phyloP scores from a whole-genome alignment of 1,140 invertebrate species.

The Hydropsyche tenuis region DNA sequence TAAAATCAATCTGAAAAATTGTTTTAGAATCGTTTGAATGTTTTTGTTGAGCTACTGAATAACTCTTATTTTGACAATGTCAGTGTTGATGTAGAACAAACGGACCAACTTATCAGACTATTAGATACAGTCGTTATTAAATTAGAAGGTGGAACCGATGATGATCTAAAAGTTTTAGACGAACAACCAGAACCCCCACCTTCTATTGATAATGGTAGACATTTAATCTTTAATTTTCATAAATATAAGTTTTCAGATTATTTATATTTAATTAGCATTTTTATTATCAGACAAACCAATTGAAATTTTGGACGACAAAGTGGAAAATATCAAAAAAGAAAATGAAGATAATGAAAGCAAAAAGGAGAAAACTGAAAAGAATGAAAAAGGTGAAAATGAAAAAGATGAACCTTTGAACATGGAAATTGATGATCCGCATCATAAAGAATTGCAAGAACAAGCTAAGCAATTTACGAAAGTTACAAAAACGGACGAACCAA shows the following conservation, averaged over 20 bases:
- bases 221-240: too few relatives aligned
- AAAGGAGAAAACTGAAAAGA: slow-evolving; percentile 52
- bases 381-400: slow-evolving; percentile 56
- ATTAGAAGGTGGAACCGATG: slow-evolving; percentile 95
- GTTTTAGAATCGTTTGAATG: slow-evolving; percentile 82
- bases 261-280: background rate
- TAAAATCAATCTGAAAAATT: slow-evolving; percentile 39
- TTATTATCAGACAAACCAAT: slow-evolving; percentile 41
- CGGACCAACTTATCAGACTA: slow-evolving; percentile 84
- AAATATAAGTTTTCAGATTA: too few relatives aligned
- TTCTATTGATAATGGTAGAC: slow-evolving; percentile 51
- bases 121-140: slow-evolving; percentile 97
- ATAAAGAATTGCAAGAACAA: slow-evolving; percentile 59
- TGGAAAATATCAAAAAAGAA: slow-evolving; percentile 48
- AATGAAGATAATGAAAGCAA: slow-evolving; percentile 44
- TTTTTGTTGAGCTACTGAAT: slow-evolving; percentile 88
- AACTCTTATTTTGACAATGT: slow-evolving; percentile 77
- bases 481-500: slow-evolving; percentile 52
- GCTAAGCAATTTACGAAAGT: slow-evolving; percentile 59
- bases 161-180: slow-evolving; percentile 87
- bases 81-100: slow-evolving; percentile 86
- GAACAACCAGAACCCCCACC: slow-evolving; percentile 60
- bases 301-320: slow-evolving; percentile 46
- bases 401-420: slow-evolving; percentile 60
- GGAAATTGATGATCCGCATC: slow-evolving; percentile 61